Base-by-base conservation (phyloP, 2,888 invertebrate species). In the Plagiodera versicolora region DNA sequence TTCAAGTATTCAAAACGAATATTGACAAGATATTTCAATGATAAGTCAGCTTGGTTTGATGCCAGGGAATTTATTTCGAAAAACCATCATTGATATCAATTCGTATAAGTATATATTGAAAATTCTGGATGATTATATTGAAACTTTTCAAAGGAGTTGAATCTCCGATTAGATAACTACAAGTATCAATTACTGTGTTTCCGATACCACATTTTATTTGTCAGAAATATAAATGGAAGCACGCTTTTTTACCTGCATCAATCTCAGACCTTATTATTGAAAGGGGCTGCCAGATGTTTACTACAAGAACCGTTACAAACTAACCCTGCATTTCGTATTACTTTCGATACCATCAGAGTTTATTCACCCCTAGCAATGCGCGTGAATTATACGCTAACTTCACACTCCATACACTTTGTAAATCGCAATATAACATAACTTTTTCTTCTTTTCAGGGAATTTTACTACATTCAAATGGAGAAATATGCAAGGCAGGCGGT, bases 391-490 rank as follows among this genome's bases (percentile, higher is more conserved):
- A 19, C 9, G 49, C 19, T 18, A 14, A 49, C 14, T 35, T 11
- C 35, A 5, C 32, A 32, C 11, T 16, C 20, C 24, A 39, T 32
- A 32, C 17, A n/a, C n/a, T n/a, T n/a, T n/a, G n/a, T n/a, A n/a
- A n/a, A n/a, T n/a, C n/a, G n/a, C n/a, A n/a, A n/a, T n/a, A n/a
- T n/a, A n/a, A n/a, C n/a, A n/a, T n/a, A n/a, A n/a, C n/a, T n/a
- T n/a, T n/a, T n/a, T n/a, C n/a, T n/a, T 74, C 69, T 72, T 85
- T 85, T 52, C 89, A 99, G 99, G 83, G 99, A 99, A 86, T 99
- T 99, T 86, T 99, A 96, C 88, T 99, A 99, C 85, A 99, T 99
- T 80, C 99, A 99, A 85, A 99, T 99, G 98, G 99, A 99, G 85
- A 99, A 99, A 83, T 99, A 97, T 83, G 98, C 98, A 66, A 88